A percentile compares a stretch with the other conserved stretches of the same genome.
Conservation (phyloP, 1,140 invertebrate species). For the Drosophila punjabiensis region DNA sequence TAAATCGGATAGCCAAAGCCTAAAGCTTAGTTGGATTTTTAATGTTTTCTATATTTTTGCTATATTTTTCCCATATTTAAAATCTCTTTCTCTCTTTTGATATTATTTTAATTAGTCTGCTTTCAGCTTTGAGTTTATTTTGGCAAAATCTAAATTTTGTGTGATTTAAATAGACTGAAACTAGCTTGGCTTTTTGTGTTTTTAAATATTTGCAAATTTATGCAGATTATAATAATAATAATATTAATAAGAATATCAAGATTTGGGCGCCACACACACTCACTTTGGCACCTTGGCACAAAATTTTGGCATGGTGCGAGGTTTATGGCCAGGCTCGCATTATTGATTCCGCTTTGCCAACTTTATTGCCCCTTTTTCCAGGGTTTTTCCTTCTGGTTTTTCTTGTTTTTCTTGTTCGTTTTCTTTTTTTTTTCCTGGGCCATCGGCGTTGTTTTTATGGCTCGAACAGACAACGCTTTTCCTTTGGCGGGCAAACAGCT, state of each 20-base stretch:
- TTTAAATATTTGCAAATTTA: constrained; percentile 59
- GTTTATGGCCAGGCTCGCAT: constrained; percentile 55
- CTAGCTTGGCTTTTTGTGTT: neutral
- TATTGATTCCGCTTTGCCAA: constrained; percentile 46
- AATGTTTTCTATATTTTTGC: neutral
- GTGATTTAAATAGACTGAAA: neutral
- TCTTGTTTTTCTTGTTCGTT: neutral
- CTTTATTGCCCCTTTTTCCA: constrained; percentile 34
- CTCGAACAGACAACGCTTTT: constrained; percentile 62
- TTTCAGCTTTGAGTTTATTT: neutral
- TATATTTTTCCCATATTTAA: neutral
- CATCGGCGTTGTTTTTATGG: constrained; percentile 58
- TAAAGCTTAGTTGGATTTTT: neutral
- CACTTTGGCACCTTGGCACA: constrained; percentile 49
- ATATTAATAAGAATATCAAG: constrained; percentile 59
- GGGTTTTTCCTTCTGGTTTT: constrained; percentile 9
- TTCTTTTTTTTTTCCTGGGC: constrained; percentile 8
- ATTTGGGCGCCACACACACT: constrained; percentile 10
- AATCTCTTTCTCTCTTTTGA: neutral
- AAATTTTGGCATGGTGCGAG: constrained; percentile 48
- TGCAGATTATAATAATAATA: constrained; percentile 66
- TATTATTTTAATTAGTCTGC: neutral
- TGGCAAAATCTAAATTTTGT: neutral
- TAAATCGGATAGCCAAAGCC: neutral
- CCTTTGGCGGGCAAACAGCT: constrained; percentile 23